phyloP scores from a whole-genome alignment of 2,797 vertebrate genomes.

The Smutsia temminckii region DNA sequence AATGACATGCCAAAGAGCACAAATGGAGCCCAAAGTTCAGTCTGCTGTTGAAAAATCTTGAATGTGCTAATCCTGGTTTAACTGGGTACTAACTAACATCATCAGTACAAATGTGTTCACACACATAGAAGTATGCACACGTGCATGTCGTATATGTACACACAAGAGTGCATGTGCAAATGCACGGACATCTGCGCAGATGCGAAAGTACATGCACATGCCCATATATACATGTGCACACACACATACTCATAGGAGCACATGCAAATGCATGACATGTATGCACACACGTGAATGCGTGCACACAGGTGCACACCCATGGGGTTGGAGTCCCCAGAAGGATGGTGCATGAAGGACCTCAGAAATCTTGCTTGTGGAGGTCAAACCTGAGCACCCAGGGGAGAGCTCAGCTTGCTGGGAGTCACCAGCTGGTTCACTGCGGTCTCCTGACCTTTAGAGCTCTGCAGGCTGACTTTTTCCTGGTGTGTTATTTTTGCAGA shows the following conservation, averaged over 20 bases:
- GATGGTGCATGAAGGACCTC: neutral
- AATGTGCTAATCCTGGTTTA: neutral
- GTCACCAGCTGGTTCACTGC: too few relatives aligned
- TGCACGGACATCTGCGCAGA: too few relatives aligned
- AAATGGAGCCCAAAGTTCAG: neutral
- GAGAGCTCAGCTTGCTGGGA: fast-evolving
- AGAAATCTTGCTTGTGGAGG: too few relatives aligned
- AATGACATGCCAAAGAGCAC: neutral
- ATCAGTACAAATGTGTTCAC: neutral
- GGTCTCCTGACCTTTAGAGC: neutral
- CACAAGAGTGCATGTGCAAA: neutral
- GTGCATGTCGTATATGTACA: too few relatives aligned
- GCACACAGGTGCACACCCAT: neutral
- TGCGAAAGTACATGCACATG: too few relatives aligned
- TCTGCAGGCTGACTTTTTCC: too few relatives aligned
- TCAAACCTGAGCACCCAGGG: neutral
- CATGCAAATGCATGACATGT: too few relatives aligned
- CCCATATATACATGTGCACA: neutral
- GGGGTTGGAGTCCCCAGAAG: neutral
- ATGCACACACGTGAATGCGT: neutral
- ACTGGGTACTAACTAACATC: neutral
- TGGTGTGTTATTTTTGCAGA: fast-evolving
- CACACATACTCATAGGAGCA: neutral
- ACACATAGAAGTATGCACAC: neutral
- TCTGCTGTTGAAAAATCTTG: neutral